These are phyloP conservation scores for Volucella zonaria DNA, from an alignment of 2,888 invertebrate genomes.

Conservation along the genomic window DNA sequence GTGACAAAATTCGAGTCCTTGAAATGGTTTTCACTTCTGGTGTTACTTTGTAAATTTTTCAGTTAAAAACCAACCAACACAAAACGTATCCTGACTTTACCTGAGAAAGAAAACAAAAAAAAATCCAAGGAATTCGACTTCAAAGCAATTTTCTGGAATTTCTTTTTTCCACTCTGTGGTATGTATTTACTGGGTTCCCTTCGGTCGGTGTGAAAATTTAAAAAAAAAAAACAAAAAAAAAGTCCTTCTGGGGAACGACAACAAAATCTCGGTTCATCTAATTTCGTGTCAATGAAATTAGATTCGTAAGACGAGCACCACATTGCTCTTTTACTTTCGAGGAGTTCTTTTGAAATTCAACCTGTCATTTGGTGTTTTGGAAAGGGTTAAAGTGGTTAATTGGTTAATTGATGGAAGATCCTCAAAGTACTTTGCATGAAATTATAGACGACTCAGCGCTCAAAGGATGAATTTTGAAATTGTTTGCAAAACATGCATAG, in stretches of 20 bases:
- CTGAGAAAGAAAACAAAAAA: constrained; percentile 4
- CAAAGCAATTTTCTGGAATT: constrained; percentile 35
- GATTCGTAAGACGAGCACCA: neutral
- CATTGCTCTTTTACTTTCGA: neutral
- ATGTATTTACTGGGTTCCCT: constrained; percentile 26
- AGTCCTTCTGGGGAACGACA: neutral
- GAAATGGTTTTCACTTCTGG: neutral
- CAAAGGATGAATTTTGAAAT: too few relatives aligned
- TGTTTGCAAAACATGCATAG: too few relatives aligned
- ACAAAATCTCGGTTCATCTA: neutral
- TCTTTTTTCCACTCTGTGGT: constrained; percentile 19
- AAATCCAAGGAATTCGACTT: constrained; percentile 1
- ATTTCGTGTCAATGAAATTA: constrained; percentile 17
- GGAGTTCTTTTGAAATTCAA: neutral
- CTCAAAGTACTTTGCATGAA: constrained; percentile 28
- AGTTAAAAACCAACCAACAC: neutral
- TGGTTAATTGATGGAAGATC: constrained; percentile 48
- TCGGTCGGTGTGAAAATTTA: constrained; percentile 17
- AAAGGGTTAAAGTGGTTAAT: constrained; percentile 20
- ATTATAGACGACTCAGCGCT: neutral
- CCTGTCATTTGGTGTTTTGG: neutral
- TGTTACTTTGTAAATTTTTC: constrained; percentile 20
- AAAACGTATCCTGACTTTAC: constrained; percentile 1
- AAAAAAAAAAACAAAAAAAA: constrained; percentile 1
- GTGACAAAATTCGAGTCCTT: neutral